A percentile compares a stretch with the other conserved stretches of the same genome.
Conservation (phyloP, 2,888 invertebrate genomes). For the Linnaemya tessellans region DNA sequence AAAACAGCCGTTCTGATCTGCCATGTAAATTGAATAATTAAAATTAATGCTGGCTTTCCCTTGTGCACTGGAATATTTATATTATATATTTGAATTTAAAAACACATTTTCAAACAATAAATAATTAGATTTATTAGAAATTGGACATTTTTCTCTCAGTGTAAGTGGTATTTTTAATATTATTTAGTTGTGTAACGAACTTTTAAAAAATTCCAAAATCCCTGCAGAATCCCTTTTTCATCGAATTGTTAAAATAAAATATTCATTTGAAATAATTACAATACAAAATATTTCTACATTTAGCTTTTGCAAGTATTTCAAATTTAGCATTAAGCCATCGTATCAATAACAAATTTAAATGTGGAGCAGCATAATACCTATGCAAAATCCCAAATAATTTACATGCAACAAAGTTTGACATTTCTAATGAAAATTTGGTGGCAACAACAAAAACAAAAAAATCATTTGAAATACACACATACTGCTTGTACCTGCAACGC, state of each 20-base stretch:
- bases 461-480: not conserved
- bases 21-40: no score
- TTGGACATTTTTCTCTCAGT: no score
- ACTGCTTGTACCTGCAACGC: not conserved
- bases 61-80: no score
- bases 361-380: not conserved
- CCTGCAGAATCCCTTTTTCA: not conserved
- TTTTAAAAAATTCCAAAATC: not conserved
- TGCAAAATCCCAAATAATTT: conserved; percentile 1
- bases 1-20: no score
- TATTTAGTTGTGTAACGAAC: not conserved
- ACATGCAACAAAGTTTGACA: conserved; percentile 10
- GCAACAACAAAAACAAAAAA: not conserved
- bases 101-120: no score
- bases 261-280: not conserved
- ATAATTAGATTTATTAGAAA: no score
- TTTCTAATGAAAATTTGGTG: conserved; percentile 13
- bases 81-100: no score
- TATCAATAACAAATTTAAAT: conserved; percentile 32
- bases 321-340: not conserved
- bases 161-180: no score
- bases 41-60: no score
- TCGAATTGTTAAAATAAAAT: not conserved
- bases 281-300: not conserved
- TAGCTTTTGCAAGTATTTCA: not conserved